These are phyloP conservation scores for Marcusenius ussheri DNA, from an alignment of 2,113 vertebrate genomes.

Conservation along the genomic window DNA sequence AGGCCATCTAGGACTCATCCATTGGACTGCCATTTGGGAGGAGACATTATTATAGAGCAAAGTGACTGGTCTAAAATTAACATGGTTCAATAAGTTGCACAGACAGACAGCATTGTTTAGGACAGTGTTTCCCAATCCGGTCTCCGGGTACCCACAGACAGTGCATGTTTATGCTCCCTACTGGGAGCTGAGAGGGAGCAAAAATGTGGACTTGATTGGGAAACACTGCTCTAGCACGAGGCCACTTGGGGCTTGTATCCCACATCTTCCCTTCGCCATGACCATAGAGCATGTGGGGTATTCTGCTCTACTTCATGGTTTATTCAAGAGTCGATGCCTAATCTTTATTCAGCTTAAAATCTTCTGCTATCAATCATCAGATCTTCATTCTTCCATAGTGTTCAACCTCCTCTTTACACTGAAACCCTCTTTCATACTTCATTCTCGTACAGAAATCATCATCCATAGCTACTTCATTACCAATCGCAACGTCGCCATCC, in stretches of 20 bases:
- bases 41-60: background rate
- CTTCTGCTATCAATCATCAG: background rate
- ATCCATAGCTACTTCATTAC: background rate
- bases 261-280: background rate
- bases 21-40: background rate
- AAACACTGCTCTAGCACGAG: background rate
- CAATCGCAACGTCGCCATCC: background rate
- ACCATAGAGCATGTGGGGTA: background rate
- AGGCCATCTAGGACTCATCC: background rate
- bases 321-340: background rate
- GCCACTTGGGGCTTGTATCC: background rate
- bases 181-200: background rate
- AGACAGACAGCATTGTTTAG: background rate
- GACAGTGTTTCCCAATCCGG: background rate
- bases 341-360: background rate
- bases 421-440: background rate
- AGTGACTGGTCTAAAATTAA: background rate
- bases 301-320: background rate
- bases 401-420: background rate
- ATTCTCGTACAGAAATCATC: background rate
- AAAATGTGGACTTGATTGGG: background rate
- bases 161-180: background rate
- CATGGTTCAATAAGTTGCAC: background rate
- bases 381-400: background rate
- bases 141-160: background rate